Conservation (phyloP, 2,113 vertebrate species). For the Neotoma lepida region DNA sequence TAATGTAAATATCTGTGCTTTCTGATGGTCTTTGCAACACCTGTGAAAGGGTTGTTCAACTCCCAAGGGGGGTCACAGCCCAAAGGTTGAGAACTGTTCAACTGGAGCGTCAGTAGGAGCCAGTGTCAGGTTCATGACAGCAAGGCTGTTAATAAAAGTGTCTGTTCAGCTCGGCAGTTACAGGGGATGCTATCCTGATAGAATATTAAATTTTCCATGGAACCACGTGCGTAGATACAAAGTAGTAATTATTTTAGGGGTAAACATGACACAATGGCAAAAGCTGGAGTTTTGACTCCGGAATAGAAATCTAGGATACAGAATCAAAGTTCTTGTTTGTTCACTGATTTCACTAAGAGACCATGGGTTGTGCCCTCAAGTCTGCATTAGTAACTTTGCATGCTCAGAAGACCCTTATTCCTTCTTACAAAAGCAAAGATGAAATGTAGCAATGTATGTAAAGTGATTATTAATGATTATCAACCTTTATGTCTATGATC, state of each 20-base stretch:
- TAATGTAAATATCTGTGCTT: not conserved
- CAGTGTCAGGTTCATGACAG: not conserved
- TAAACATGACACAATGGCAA: not conserved
- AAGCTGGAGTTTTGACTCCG: not conserved
- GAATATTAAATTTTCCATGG: not conserved
- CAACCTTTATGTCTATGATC: not conserved
- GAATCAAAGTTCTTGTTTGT: not conserved
- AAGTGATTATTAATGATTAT: slow-evolving; percentile 15
- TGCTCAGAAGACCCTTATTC: not conserved
- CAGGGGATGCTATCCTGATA: not conserved
- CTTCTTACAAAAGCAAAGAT: not conserved
- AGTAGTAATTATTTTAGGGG: not conserved
- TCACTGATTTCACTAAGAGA: not conserved
- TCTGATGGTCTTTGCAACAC: not conserved
- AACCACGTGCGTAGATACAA: not conserved
- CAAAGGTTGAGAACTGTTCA: not conserved
- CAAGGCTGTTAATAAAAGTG: not conserved
- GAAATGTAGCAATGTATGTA: not conserved
- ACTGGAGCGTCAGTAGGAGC: not conserved
- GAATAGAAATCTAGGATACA: not conserved
- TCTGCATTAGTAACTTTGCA: not conserved
- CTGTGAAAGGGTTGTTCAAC: not conserved
- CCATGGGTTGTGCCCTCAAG: not conserved
- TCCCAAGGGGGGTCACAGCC: not conserved
- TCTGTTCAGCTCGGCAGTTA: not conserved